Evolutionary conservation across 2,113 vertebrate species (phyloP), one percentile per base, ranked within the genome.

Genomic region (Ophiodon elongatus): DNA sequence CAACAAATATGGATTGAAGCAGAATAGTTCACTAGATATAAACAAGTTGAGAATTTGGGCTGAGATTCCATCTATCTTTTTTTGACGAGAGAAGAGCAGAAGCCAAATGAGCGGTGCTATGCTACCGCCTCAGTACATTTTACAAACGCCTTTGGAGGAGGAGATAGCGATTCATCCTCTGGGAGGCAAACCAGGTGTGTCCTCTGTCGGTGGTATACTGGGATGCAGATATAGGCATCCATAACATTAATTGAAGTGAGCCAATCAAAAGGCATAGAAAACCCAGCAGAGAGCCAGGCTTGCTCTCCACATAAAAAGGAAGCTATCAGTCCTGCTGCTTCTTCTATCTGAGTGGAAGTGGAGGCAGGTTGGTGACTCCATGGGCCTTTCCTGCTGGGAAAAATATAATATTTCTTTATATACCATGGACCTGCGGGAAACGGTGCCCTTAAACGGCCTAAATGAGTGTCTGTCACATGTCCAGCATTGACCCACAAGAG

Each of bases 251-350:
- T 50, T 57, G 23, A 19, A 57, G 33, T n/a, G 4, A 73, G 19
- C 3, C 57, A 33, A 35, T 25, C 4, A 47, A 2, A 63, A 64
- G 59, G 14, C 23, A 33, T 35, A 13, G 41, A 64, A 52, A 52
- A 52, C 73, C 63, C 29, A 75, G 43, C 57, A 63, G 41, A 64
- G 41, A 74, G 15, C 29, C 73, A 59, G 27, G 43, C 37, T 41
- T 59, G 17, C 39, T 60, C 39, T 73, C 27, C 4, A 21, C 23
- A 52, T 64, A 1, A 17, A 45, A 52, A 75, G 60, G 8, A 52
- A 14, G 2, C 23, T 35, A 17, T 75, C 59, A 11, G 43, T n/a
- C 31, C 23, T 8, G 14, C 14, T 64, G 41, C 27, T 63, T 37
- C 25, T 23, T 59, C 54, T 39, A 19, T 8, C 13, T 60, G 25